These are phyloP conservation scores for Girardinichthys multiradiatus DNA, from an alignment of 2,113 vertebrate genomes.

Conservation along the genomic window DNA sequence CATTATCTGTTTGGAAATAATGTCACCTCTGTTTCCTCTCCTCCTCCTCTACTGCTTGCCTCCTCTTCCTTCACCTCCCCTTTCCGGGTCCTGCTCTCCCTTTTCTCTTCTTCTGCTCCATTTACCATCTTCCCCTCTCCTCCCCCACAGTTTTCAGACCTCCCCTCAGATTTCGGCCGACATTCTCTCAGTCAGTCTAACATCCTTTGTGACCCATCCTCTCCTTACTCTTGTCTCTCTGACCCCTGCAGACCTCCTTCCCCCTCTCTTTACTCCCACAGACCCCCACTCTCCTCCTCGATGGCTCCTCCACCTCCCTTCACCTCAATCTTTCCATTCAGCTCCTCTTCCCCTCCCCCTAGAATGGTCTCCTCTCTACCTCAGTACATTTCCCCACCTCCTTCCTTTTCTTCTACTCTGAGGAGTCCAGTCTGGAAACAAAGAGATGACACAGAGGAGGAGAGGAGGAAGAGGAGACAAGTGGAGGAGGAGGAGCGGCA, in stretches of 20 bases:
- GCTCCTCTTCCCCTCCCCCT: conserved; percentile 13
- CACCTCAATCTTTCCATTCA: conserved; percentile 6
- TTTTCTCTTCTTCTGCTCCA: too few species aligned
- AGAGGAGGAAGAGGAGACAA: conserved; percentile 35
- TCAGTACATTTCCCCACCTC: conserved; percentile 3
- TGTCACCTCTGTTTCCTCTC: background rate
- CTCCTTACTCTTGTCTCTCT: conserved; percentile 32
- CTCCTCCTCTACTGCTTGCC: too few species aligned
- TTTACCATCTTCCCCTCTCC: background rate
- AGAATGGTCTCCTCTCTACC: background rate
- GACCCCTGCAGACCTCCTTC: conserved; percentile 6
- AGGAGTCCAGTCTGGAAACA: conserved; percentile 63
- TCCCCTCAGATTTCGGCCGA: conserved; percentile 48
- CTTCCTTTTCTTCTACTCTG: conserved; percentile 1
- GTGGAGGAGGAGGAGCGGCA: conserved; percentile 58
- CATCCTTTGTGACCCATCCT: conserved; percentile 19
- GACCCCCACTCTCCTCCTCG: conserved; percentile 18
- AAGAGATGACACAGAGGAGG: conserved; percentile 21
- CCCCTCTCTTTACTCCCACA: background rate
- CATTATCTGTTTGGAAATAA: too few species aligned
- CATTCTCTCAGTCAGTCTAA: conserved; percentile 38
- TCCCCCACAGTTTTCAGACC: conserved; percentile 44
- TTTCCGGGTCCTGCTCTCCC: too few species aligned
- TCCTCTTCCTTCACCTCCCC: too few species aligned
- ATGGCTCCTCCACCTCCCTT: conserved; percentile 8